Evolutionary conservation across 1,140 invertebrate genomes (phyloP), one percentile per base, ranked within the genome.

Genomic region (Scaptodrosophila lebanonensis): DNA sequence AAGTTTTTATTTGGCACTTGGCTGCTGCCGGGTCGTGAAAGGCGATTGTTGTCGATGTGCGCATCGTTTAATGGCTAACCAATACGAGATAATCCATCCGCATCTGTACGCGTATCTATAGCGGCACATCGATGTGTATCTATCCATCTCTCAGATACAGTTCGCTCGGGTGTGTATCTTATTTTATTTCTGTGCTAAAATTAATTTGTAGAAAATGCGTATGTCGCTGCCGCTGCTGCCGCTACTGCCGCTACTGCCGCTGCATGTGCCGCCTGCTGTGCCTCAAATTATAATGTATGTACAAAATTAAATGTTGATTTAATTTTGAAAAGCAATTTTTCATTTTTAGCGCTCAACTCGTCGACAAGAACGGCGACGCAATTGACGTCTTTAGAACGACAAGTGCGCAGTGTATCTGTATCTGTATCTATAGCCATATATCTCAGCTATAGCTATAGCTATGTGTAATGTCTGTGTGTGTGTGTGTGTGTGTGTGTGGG

Each of bases 241-340:
- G 29, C 20, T n/a, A 22, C 39, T 38, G 43, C 57, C 38, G 45
- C 57, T 16, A 40, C 25, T 35, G 52, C 47, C 50, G 50, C 36
- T 65, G 68, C 49, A 49, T 53, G 20, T 50, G 20, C 20, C 38
- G 49, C 18, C 17, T 17, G 45, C 38, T 42, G 29, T 47, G 36
- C 16, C 39, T 63, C 73, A 79, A 82, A 79, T 79, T 79, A 79
- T 73, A 73, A 79, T 25, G 22, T 4, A 25, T 4, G n/a, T n/a
- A n/a, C 69, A 79, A 79, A 79, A 79, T 79, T 82, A 79, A 79
- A 79, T 79, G 73, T 79, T 79, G 73, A 79, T 79, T 79, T 79
- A 79, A 79, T 79, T 79, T 79, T 82, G 73, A 79, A 79, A 79
- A 79, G 73, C 73, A 79, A 79, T 79, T 79, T 79, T 79, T 79